Evolutionary conservation across 2,113 vertebrate genomes (phyloP), one percentile per base, ranked within the genome.

Genomic region (Petroica traversi): DNA sequence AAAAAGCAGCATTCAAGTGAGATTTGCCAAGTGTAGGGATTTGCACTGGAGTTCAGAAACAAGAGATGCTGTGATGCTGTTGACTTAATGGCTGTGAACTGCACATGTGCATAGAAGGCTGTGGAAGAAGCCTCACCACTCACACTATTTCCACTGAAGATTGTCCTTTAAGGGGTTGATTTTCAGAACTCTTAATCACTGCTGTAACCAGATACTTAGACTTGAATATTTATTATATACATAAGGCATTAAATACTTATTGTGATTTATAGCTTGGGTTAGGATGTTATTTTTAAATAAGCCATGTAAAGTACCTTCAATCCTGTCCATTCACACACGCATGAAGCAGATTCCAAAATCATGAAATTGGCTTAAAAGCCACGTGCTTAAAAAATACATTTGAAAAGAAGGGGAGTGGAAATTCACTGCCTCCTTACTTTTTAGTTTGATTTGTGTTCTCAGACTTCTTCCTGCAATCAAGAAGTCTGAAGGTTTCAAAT

Each of bases 221-320:
- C 85, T 96, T 88, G 87, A 87, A 87, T 94, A 96, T 96, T 96
- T 95, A 96, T 94, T 94, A 95, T 95, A 94, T 94, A 96, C 43
- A 67, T 95, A 95, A 88, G 78, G 92, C 85, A 95, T 97, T 95
- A 95, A 95, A 93, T 92, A 95, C 89, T 97, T 95, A 92, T 58
- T 16, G 3, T 97, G 94, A 96, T 96, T 95, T 96, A 95, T 94
- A 80, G 93, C 89, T 88, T 91, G 85, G 87, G 89, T 93, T 91
- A 95, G 92, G 84, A 85, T 96, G 92, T 95, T 97, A 80, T 92
- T 97, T 95, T 96, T 85, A 89, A 96, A 95, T 96, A 95, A 96
- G 85, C 87, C 92, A 85, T 79, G 86, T 95, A 83, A 95, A 96
- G 81, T 91, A 92, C 88, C 93, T 92, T 93, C 92, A 96, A n/a